Percentiles rank a stretch among this genome's conserved stretches.
Evolutionary conservation across 2,797 vertebrate genomes (phyloP).

Genomic region (Chaetophractus vellerosus): DNA sequence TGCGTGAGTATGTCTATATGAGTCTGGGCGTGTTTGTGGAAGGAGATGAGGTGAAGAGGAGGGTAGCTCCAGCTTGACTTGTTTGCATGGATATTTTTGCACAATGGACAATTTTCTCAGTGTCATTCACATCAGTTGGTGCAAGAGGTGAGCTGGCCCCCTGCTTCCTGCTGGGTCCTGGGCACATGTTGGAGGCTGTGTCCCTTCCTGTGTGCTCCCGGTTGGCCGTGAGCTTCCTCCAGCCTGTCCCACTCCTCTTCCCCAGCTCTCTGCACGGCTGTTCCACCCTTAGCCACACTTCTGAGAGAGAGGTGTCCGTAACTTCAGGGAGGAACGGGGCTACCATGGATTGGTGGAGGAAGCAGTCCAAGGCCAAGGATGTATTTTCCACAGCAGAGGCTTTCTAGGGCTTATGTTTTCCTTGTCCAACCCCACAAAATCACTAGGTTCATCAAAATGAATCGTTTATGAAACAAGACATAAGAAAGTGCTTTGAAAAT

Average conservation of each 20-base stretch:
- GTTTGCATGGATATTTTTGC: neutral
- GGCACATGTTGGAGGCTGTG: neutral
- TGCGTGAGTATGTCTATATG: too few relatives aligned
- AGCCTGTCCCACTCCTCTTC: neutral
- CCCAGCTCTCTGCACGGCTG: neutral
- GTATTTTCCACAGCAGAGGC: neutral
- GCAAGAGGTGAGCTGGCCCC: neutral
- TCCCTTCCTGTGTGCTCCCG: neutral
- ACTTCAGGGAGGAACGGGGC: neutral
- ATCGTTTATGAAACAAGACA: neutral
- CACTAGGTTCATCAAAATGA: neutral
- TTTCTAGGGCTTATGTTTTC: rapidly evolving
- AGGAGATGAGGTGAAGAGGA: neutral
- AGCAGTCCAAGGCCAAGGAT: neutral
- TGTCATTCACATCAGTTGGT: neutral
- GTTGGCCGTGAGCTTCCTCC: neutral
- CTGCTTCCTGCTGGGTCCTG: neutral
- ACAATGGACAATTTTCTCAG: neutral
- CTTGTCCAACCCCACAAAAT: neutral
- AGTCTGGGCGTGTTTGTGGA: neutral
- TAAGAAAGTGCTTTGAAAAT: neutral
- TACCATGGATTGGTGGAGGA: neutral
- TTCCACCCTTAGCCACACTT: neutral
- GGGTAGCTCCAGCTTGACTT: neutral
- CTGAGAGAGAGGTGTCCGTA: too few relatives aligned